A percentile compares a stretch with the other conserved stretches of the same genome.
Evolutionary conservation across 1,140 invertebrate genomes (phyloP).

Genomic region (Agrypnia vestita): DNA sequence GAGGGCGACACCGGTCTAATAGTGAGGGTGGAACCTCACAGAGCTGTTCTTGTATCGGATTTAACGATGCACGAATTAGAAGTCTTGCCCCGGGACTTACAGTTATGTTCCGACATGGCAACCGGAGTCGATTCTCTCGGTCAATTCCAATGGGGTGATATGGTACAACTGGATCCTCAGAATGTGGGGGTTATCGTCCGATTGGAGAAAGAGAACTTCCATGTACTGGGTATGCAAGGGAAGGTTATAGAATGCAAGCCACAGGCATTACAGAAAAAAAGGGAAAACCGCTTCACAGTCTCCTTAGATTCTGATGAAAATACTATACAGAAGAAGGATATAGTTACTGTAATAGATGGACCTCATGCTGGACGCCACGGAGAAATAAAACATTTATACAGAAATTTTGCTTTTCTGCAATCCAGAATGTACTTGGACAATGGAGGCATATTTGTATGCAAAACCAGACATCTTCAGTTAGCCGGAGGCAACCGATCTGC

Average conservation of each 20-base stretch:
- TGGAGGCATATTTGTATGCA: conserved; percentile 98
- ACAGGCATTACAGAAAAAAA: conserved; percentile 91
- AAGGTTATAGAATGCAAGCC: conserved; percentile 95
- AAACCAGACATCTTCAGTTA: conserved; percentile 91
- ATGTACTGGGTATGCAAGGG: conserved; percentile 89
- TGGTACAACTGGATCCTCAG: conserved; percentile 95
- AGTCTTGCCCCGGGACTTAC: conserved; percentile 91
- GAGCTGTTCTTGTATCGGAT: conserved; percentile 95
- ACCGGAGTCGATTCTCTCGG: conserved; percentile 98
- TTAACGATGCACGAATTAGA: conserved; percentile 97
- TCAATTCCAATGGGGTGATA: conserved; percentile 98
- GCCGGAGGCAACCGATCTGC: conserved; percentile 87
- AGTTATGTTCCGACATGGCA: conserved; percentile 96
- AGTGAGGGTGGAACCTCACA: conserved; percentile 93
- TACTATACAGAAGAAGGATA: conserved; percentile 93
- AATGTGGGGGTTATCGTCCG: conserved; percentile 97
- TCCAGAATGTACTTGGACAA: conserved; percentile 95
- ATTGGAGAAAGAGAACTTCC: conserved; percentile 96
- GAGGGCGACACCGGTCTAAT: conserved; percentile 98
- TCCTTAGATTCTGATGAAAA: conserved; percentile 96
- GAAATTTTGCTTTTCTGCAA: conserved; percentile 95
- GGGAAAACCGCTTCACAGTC: conserved; percentile 89
- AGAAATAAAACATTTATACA: conserved; percentile 96
- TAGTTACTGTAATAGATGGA: conserved; percentile 97
- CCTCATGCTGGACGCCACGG: conserved; percentile 93